These are phyloP conservation scores for Microplitis mediator DNA, from an alignment of 1,140 invertebrate species.

Conservation along the genomic window DNA sequence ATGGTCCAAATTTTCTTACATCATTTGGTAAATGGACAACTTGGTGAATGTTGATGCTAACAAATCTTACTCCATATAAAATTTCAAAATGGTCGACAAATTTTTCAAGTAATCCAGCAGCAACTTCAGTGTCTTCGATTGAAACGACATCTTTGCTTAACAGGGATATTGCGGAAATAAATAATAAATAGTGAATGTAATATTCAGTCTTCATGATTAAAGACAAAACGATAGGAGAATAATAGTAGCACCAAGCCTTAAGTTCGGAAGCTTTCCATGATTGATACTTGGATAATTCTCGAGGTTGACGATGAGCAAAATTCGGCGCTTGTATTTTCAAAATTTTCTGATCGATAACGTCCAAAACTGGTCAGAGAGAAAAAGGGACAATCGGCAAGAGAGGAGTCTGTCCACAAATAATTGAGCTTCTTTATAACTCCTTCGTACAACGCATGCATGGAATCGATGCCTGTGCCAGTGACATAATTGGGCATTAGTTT, in stretches of 20 bases:
- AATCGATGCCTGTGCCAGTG: neutral
- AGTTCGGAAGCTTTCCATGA: constrained; percentile 13
- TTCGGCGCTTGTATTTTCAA: neutral
- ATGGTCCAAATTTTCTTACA: neutral
- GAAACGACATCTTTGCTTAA: neutral
- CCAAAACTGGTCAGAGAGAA: neutral
- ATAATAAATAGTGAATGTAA: constrained; percentile 3
- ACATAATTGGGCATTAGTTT: constrained; percentile 27
- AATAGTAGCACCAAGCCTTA: constrained; percentile 8
- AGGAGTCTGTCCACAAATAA: neutral
- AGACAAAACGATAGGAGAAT: constrained; percentile 2
- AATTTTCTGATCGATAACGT: neutral
- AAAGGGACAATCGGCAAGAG: neutral
- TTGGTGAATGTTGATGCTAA: neutral
- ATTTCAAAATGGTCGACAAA: constrained; percentile 14
- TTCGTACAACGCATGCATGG: constrained; percentile 7
- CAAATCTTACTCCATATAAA: constrained; percentile 10
- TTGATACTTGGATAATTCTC: neutral
- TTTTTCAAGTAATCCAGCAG: neutral
- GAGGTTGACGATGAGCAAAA: constrained; percentile 2
- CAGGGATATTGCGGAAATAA: neutral
- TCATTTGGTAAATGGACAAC: neutral
- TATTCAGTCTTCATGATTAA: neutral
- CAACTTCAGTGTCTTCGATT: neutral
- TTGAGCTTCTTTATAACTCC: constrained; percentile 10